Evolutionary conservation across 2,888 invertebrate species (phyloP), one percentile per base, ranked within the genome.

Genomic region (Julus scandinavius): DNA sequence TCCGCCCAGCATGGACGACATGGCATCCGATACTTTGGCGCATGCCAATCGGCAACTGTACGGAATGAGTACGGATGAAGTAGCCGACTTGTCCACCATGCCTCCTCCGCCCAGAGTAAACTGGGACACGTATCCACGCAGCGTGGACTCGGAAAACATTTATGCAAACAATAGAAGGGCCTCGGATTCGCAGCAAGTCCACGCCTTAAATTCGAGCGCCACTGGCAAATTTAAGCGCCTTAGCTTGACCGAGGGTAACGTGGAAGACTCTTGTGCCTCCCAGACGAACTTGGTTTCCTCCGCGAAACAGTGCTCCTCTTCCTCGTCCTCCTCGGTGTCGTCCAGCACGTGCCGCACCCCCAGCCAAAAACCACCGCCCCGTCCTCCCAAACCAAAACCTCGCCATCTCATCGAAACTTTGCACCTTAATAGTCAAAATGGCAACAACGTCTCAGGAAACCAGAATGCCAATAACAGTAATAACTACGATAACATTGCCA

Each of bases 321-420:
- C 87, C 20, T 87, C 87, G 6, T 87, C 87, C 9, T 54, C 87
- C 38, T 49, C 45, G 2, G 85, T 49, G 45, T 45, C 85, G 11
- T 54, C 87, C 2, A 29, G 29, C 29, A 58, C 50, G 29, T 40
- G 38, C 45, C 50, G 50, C n/a, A 41, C 45, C 38, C 7, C 87
- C 38, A 72, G 84, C 15, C 45, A 38, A 17, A 88, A 86, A 86
- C 89, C 95, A 1, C 96, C 96, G 9, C 96, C 96, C 5, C 93
- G 96, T 88, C 96, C 96, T 5, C 96, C 96, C 0, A 97, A 97
- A 6, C 96, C 96, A 0, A 97, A 97, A 92, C 96, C 96, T 0
- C 93, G 94, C 50, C 93, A 94, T 89, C 92, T 94, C 92, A 93
- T 93, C 87, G 93, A 92, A 92, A 87, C 92, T 88, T 29, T 49